A percentile compares a stretch with the other conserved stretches of the same genome.
These are phyloP conservation scores for Poecilus cupreus DNA, from an alignment of 2,888 invertebrate species.

Conservation along the genomic window DNA sequence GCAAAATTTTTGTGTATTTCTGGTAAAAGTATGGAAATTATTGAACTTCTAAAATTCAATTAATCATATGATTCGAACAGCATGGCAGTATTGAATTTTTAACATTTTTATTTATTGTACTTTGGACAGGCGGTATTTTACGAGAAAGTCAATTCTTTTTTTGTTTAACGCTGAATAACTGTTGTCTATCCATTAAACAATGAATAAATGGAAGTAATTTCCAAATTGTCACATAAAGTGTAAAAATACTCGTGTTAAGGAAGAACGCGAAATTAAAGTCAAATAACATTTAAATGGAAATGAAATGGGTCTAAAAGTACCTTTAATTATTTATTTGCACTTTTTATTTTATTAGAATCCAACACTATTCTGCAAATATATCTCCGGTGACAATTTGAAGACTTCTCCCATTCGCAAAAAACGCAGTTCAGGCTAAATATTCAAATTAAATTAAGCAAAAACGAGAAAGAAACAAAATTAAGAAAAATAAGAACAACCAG, in stretches of 20 bases:
- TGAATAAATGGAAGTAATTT: constrained; percentile 12
- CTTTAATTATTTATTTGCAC: constrained; percentile 36
- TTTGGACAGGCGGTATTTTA: neutral
- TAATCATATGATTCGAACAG: neutral
- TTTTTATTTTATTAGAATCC: constrained; percentile 27
- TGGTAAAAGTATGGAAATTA: constrained; percentile 15
- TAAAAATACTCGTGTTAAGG: constrained; percentile 29
- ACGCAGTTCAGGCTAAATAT: neutral
- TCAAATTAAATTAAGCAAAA: constrained; percentile 20
- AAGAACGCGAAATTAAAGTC: constrained; percentile 23
- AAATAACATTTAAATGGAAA: constrained; percentile 36
- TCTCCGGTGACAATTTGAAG: constrained; percentile 20
- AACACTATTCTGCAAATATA: constrained; percentile 19
- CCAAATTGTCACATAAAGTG: constrained; percentile 31
- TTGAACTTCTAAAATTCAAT: constrained; percentile 15
- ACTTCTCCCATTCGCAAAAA: constrained; percentile 17
- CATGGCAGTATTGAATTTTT: constrained; percentile 11
- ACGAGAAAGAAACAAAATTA: constrained; percentile 14
- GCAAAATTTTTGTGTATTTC: neutral
- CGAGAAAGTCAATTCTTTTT: neutral
- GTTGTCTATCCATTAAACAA: constrained; percentile 25
- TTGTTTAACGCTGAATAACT: neutral
- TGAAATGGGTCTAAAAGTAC: constrained; percentile 20
- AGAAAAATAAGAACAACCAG: constrained; percentile 1
- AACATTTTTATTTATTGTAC: constrained; percentile 11